Percentiles rank a stretch among this genome's conserved stretches.
Evolutionary conservation across 2,888 invertebrate species (phyloP).

Genomic region (Ophioninae sp.): DNA sequence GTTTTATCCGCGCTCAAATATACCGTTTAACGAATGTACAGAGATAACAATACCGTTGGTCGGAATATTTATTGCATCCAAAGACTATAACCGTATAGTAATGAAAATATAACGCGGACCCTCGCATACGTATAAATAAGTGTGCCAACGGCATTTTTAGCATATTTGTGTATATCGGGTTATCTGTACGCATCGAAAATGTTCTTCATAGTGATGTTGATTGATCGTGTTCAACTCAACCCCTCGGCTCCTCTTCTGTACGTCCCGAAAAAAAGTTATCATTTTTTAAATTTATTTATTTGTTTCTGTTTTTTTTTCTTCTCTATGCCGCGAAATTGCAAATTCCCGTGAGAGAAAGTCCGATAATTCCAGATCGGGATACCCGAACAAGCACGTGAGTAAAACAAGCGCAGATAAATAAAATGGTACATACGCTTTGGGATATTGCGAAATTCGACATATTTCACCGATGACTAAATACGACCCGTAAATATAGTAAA

Average conservation of each 20-base stretch:
- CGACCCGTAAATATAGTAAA: constrained; percentile 39
- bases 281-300: constrained; percentile 37
- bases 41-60: constrained; percentile 66
- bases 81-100: constrained; percentile 55
- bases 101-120: not conserved
- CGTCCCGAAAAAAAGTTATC: constrained; percentile 41
- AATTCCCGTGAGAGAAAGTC: constrained; percentile 29
- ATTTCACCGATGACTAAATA: constrained; percentile 37
- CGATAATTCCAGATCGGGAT: constrained; percentile 47
- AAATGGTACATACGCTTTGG: constrained; percentile 43
- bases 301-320: constrained; percentile 31
- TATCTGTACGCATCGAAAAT: constrained; percentile 60
- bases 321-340: constrained; percentile 14
- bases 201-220: constrained; percentile 55
- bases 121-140: not conserved
- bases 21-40: constrained; percentile 67
- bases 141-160: constrained; percentile 3
- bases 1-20: constrained; percentile 65
- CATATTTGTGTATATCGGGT: constrained; percentile 21
- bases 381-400: not conserved
- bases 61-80: constrained; percentile 68
- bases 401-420: constrained; percentile 21
- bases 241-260: constrained; percentile 48
- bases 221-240: constrained; percentile 54
- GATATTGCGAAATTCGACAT: constrained; percentile 46